Conservation (phyloP, 2,888 invertebrate species). For the Melinopterus prodromus region DNA sequence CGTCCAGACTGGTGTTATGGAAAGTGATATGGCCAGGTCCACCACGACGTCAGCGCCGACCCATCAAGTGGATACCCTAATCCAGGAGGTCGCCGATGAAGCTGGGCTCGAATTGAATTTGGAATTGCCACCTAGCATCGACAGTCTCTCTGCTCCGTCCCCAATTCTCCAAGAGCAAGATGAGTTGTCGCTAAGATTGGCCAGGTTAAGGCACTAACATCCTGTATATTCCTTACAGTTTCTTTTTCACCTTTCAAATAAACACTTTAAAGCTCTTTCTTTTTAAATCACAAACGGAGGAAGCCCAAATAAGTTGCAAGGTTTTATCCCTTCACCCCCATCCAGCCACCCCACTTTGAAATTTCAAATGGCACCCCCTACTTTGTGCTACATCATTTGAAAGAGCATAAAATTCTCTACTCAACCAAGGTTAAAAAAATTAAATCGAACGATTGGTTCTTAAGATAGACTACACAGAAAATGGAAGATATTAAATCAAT, state of each 20-base stretch:
- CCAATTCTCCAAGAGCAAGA: neutral
- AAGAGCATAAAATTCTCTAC: no score
- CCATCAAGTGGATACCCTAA: conserved; percentile 9
- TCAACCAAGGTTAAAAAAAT: no score
- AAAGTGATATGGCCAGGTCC: conserved; percentile 12
- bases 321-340: no score
- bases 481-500: no score
- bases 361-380: no score
- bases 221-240: neutral
- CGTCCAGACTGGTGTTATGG: conserved; percentile 5
- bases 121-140: conserved; percentile 1
- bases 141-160: neutral
- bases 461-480: no score
- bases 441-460: no score
- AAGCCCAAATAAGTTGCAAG: no score
- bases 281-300: no score
- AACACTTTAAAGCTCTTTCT: no score
- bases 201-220: neutral
- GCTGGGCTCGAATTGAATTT: conserved; percentile 12
- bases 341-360: no score
- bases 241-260: neutral
- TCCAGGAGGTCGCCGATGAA: conserved; percentile 16
- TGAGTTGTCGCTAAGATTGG: conserved; percentile 9
- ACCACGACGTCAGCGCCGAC: neutral
- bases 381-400: no score